These are phyloP conservation scores for Willowsia nigromaculata DNA, from an alignment of 2,888 invertebrate species.

Conservation along the genomic window DNA sequence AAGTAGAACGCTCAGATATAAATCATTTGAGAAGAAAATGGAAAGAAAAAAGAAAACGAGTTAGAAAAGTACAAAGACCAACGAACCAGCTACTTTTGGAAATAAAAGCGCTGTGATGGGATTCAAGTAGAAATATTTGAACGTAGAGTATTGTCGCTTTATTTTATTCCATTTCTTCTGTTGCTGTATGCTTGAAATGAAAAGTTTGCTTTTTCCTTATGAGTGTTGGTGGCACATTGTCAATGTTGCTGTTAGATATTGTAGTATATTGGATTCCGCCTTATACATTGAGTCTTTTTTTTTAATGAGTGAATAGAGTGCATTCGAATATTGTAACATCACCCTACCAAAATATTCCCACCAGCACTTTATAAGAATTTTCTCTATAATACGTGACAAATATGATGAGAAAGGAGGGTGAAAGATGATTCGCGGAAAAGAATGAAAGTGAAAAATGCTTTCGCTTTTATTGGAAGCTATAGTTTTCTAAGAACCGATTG, in stretches of 20 bases:
- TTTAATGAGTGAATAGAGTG: neutral
- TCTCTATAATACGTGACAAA: conserved; percentile 39
- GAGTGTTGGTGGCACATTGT: conserved; percentile 12
- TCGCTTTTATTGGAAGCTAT: neutral
- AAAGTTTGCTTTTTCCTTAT: neutral
- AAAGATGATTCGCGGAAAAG: conserved; percentile 4
- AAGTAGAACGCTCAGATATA: conserved; percentile 49
- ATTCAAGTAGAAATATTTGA: conserved; percentile 49
- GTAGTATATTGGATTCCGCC: neutral
- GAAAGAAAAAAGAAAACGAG: conserved; percentile 21
- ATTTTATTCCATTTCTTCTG: conserved; percentile 3
- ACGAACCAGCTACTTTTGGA: neutral
- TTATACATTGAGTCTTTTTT: neutral
- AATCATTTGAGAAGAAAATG: conserved; percentile 57
- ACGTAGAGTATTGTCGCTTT: conserved; percentile 43
- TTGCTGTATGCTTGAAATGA: neutral
- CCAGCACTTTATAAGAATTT: neutral
- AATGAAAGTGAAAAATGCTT: conserved; percentile 6
- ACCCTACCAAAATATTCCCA: conserved; percentile 31
- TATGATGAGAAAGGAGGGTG: conserved; percentile 15
- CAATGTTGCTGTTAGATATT: conserved; percentile 5
- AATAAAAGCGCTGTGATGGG: conserved; percentile 45
- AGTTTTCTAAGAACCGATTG: neutral
- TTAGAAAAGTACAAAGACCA: neutral
- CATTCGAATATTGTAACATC: conserved; percentile 5